These are phyloP conservation scores for Acheta domesticus DNA, from an alignment of 2,888 invertebrate species.

Conservation along the genomic window DNA sequence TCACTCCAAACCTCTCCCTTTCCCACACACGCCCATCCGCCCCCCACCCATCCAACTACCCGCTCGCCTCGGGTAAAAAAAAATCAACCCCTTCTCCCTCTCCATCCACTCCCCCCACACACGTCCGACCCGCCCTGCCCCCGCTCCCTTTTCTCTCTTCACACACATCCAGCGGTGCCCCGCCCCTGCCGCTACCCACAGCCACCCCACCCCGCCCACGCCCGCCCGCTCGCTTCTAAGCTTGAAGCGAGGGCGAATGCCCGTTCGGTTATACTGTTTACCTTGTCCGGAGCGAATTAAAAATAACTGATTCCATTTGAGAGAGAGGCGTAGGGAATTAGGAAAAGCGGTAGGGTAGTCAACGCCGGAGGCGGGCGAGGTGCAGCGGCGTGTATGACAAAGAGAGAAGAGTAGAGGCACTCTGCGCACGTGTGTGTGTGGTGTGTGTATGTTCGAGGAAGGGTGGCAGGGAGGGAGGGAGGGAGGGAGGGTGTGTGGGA, in stretches of 20 bases:
- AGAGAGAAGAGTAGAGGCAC: neutral
- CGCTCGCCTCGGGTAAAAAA: neutral
- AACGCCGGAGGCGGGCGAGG: neutral
- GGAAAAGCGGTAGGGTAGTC: neutral
- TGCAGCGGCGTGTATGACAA: neutral
- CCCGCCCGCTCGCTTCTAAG: too few relatives aligned
- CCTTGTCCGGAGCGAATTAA: slow-evolving; percentile 31
- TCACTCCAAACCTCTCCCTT: neutral
- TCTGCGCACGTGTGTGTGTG: neutral
- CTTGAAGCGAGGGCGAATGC: neutral
- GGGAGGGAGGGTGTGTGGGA: neutral
- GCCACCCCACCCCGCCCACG: too few relatives aligned
- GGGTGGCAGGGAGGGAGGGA: neutral
- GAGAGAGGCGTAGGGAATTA: slow-evolving; percentile 21
- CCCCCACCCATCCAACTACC: neutral
- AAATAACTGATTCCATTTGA: slow-evolving; percentile 36
- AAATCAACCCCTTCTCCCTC: neutral
- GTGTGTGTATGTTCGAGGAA: neutral
- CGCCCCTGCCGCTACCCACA: too few relatives aligned
- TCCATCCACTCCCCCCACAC: too few relatives aligned
- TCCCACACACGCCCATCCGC: neutral
- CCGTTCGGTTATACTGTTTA: slow-evolving; percentile 22
- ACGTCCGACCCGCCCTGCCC: too few relatives aligned
- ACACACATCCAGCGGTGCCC: too few relatives aligned
- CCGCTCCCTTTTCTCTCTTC: too few relatives aligned